A percentile compares a stretch with the other conserved stretches of the same genome.
phyloP scores from a whole-genome alignment of 2,797 vertebrate genomes.

The Phyllotis vaccarum region DNA sequence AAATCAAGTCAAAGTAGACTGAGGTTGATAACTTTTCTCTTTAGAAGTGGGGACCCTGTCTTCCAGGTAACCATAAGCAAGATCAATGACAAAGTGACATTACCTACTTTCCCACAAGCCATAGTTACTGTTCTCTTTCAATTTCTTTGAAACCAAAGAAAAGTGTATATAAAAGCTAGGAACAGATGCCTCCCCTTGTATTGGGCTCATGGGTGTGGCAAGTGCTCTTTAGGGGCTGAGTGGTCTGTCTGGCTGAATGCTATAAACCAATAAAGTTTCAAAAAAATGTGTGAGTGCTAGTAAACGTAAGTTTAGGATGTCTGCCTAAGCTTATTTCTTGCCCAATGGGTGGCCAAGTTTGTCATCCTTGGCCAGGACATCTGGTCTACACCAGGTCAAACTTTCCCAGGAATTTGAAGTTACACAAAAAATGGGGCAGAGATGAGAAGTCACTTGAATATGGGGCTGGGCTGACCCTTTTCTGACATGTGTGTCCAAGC shows the following conservation, averaged over 20 bases:
- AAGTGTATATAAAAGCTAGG: background rate
- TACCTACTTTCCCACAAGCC: background rate
- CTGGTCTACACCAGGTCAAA: background rate
- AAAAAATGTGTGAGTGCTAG: background rate
- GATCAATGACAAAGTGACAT: background rate
- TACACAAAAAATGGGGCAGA: background rate
- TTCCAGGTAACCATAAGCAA: background rate
- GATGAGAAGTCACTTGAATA: background rate
- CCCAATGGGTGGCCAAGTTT: background rate
- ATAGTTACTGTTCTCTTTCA: background rate
- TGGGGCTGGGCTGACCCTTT: background rate
- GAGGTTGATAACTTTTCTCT: background rate
- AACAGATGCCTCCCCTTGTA: background rate
- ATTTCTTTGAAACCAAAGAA: constrained; percentile 16
- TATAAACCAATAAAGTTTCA: background rate
- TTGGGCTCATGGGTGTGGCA: background rate
- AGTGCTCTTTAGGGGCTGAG: background rate
- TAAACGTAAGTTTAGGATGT: background rate
- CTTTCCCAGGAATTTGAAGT: constrained; percentile 3
- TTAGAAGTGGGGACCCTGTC: background rate
- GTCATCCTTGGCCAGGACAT: background rate
- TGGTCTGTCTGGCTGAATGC: background rate
- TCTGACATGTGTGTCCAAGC: background rate
- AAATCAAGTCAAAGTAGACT: background rate
- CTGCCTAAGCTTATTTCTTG: background rate